Evolutionary conservation across 2,797 vertebrate genomes (phyloP), one percentile per base, ranked within the genome.

Genomic region (Tiaroga cobitis): DNA sequence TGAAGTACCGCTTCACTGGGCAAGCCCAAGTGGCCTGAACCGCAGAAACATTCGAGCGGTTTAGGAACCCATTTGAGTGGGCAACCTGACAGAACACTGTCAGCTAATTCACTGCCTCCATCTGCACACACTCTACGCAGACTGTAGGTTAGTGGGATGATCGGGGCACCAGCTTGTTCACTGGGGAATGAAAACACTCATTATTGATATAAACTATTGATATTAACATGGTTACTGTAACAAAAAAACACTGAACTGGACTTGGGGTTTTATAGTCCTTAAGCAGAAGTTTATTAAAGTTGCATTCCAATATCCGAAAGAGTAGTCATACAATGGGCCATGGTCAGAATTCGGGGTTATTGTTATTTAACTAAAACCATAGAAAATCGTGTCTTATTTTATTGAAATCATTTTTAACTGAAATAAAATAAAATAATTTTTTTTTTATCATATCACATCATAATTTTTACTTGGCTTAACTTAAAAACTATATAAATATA

Each of bases 221-320:
- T 93, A 92, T 91, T 90, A 90, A 89, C 89, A 93, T 91, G 93
- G 93, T 94, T 93, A 94, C 90, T 93, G 93, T 93, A 24, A 43
- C 8, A 56, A 41, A 19, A 41, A 19, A 15, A n/a, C 32, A 15
- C 5, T 41, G 13, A 11, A 29, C n/a, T 73, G 46, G 18, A 51
- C 9, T n/a, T 54, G 19, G 5, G 5, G 10, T 34, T 70, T 21
- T 37, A 21, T 5, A 19, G 24, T 69, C 8, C 4, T 39, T 5
- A 24, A 39, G 4, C 34, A 68, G 32, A 68, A 37, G 8, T 11
- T 69, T 69, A 21, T 37, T 9, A 37, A 61, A 59, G 3, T 59
- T 59, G 0, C 11, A 67, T 16, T 19, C 32, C 32, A 19, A 8
- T 34, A 34, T 67, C 32, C 0, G 0, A 67, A 34, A 11, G 11